Percentiles rank a stretch among this genome's conserved stretches.
These are phyloP conservation scores for Anagrus nilaparvatae DNA, from an alignment of 1,140 invertebrate genomes.

Conservation along the genomic window DNA sequence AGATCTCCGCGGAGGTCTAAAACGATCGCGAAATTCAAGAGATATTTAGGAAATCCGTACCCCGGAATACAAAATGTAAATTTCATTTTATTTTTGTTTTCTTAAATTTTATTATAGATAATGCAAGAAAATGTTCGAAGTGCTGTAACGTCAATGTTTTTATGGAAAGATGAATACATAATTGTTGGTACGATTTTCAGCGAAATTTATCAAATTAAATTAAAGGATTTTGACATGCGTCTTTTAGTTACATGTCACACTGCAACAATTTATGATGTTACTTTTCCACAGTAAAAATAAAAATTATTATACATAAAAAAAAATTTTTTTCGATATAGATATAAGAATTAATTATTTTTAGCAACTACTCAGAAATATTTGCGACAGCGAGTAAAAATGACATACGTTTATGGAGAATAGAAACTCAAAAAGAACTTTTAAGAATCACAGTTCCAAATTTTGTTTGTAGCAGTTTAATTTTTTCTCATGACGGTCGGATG, in stretches of 20 bases:
- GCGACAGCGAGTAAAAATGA: slow-evolving; percentile 74
- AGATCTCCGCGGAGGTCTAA: neutral
- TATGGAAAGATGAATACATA: slow-evolving; percentile 46
- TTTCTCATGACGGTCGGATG: slow-evolving; percentile 66
- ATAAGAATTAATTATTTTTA: slow-evolving; percentile 27
- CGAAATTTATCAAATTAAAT: slow-evolving; percentile 72
- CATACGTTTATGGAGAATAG: slow-evolving; percentile 74
- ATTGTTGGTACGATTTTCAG: slow-evolving; percentile 64
- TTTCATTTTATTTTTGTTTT: slow-evolving; percentile 2
- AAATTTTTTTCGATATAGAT: neutral
- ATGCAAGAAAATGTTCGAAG: slow-evolving; percentile 46
- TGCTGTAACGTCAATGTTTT: slow-evolving; percentile 53
- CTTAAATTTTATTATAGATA: slow-evolving; percentile 35
- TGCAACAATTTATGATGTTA: slow-evolving; percentile 65
- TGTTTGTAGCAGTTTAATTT: slow-evolving; percentile 65
- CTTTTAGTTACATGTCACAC: slow-evolving; percentile 75
- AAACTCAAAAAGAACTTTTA: slow-evolving; percentile 65
- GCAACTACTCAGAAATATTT: slow-evolving; percentile 71
- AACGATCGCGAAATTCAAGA: neutral
- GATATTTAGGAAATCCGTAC: neutral
- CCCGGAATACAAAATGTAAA: neutral
- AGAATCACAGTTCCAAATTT: slow-evolving; percentile 79
- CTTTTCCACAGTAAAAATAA: slow-evolving; percentile 66
- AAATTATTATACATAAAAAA: neutral
- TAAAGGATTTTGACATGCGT: slow-evolving; percentile 56